Evolutionary conservation across 2,888 invertebrate species (phyloP).

Genomic region (Nomada lathburiana): DNA sequence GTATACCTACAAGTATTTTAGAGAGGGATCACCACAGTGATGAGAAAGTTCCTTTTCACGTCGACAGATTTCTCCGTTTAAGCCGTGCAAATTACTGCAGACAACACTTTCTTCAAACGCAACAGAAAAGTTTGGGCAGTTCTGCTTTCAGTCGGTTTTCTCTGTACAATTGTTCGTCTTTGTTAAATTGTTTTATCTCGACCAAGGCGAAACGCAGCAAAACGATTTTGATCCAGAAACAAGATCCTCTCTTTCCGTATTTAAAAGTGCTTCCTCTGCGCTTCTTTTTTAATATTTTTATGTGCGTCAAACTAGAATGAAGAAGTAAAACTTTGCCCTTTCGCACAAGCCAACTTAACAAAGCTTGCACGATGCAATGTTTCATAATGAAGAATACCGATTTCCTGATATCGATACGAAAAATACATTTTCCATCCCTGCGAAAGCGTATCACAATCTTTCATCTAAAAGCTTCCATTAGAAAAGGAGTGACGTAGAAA

Average conservation of each 20-base stretch:
- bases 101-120: conserved; percentile 24
- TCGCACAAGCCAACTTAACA: neutral
- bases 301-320: neutral
- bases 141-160: neutral
- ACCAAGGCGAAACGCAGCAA: conserved; percentile 7
- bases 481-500: too few species aligned
- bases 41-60: neutral
- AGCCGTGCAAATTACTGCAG: conserved; percentile 3
- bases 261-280: neutral
- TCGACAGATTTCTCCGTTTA: neutral
- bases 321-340: neutral
- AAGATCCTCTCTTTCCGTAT: neutral
- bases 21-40: neutral
- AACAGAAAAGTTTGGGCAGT: conserved; percentile 12
- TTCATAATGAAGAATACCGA: neutral
- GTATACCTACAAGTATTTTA: too few species aligned
- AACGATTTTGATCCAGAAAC: conserved; percentile 16
- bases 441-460: too few species aligned
- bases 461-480: too few species aligned
- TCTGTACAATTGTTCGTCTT: conserved; percentile 24
- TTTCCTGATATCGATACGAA: neutral
- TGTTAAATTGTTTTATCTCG: conserved; percentile 6
- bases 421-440: neutral
- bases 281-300: neutral
- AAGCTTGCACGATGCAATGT: neutral